Evolutionary conservation across 2,797 vertebrate genomes (phyloP), one percentile per base, ranked within the genome.

Genomic region (Typhlichthys eigenmanni): DNA sequence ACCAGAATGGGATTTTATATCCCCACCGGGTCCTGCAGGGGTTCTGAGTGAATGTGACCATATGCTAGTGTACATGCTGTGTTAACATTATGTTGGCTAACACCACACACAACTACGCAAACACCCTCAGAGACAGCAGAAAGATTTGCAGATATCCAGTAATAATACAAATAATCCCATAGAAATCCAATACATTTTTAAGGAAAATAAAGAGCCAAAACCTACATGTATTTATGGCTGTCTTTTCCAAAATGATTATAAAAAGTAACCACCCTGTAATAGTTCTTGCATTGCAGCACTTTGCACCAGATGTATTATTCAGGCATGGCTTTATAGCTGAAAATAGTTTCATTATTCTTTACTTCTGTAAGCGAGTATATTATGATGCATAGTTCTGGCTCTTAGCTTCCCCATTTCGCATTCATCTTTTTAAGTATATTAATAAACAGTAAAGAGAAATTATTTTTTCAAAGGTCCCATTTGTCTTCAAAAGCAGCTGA

Each of bases 361-460:
- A 88, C 84, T 90, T 91, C 84, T 82, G 78, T 79, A 79, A 81
- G 81, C 81, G 84, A 85, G 89, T 84, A 84, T 71, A 89, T 84
- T 71, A 89, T 91, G 91, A 91, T 91, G 70, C 84, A 92, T 89
- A 79, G 84, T 72, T 63, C 76, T 80, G 2, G 81, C 73, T 70
- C 79, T 83, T 66, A 62, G 75, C 70, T 50, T 75, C 65, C 77
- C 82, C 55, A 72, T 85, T 89, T 83, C 87, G 87, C 89, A 92
- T 94, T 93, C 86, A 92, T 93, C 91, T 92, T 91, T 91, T 89
- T 85, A 92, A 90, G 87, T 87, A 85, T 92, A 91, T 92, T 93
- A 92, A 92, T 92, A 93, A 92, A 91, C 88, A 88, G 85, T 89
- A 91, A 92, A 91, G 88, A 85, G 85, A 82, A 89, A 85, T 81